phyloP scores from a whole-genome alignment of 2,888 invertebrate species.

The Orchesellides sinensis region DNA sequence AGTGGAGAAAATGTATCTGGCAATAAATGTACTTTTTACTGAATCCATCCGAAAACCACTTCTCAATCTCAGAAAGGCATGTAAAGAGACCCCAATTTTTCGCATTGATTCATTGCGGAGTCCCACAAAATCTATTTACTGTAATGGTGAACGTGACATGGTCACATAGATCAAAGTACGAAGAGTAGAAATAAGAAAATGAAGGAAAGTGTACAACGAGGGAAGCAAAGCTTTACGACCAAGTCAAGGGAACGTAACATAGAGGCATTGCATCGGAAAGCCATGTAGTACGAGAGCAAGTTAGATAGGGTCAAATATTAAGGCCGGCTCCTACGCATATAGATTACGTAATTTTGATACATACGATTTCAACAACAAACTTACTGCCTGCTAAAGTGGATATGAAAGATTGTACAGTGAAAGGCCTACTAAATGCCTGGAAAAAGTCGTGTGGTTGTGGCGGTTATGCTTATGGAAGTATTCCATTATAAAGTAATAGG shows the following conservation, averaged over 20 bases:
- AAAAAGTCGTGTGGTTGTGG: too few relatives aligned
- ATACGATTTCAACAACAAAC: too few relatives aligned
- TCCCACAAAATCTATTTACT: constrained; percentile 30
- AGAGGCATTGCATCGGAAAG: not conserved
- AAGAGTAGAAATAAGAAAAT: not conserved
- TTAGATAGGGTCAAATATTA: constrained; percentile 18
- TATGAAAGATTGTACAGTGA: too few relatives aligned
- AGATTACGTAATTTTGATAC: constrained; percentile 11
- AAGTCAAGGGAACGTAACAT: not conserved
- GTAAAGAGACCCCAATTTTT: constrained; percentile 7
- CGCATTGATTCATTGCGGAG: constrained; percentile 25
- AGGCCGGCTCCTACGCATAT: constrained; percentile 9
- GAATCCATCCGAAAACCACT: too few relatives aligned
- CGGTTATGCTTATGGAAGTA: too few relatives aligned
- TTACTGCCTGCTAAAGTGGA: too few relatives aligned
- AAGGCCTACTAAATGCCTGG: too few relatives aligned
- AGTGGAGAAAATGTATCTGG: too few relatives aligned
- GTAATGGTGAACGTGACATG: constrained; percentile 26
- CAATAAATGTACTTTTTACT: not conserved
- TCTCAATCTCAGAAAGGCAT: too few relatives aligned
- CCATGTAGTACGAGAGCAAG: not conserved
- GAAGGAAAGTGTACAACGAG: not conserved
- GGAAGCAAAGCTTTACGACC: not conserved
- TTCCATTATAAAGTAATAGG: too few relatives aligned
- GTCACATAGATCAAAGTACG: constrained; percentile 18